Conservation (phyloP, 2,888 invertebrate genomes). For the Lathronympha strigana region DNA sequence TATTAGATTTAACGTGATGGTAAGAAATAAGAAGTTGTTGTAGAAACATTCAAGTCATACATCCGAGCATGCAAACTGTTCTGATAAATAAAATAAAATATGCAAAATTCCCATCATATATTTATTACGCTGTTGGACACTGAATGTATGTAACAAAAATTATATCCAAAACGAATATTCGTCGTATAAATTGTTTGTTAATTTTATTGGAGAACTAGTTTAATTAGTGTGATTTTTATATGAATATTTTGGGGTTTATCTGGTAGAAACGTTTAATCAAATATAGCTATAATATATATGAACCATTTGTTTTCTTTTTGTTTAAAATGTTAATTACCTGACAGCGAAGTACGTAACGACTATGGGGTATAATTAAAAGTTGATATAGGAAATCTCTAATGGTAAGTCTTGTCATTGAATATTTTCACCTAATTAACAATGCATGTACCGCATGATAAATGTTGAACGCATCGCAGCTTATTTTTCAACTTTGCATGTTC, state of each 20-base stretch:
- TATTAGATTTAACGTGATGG: slow-evolving; percentile 80
- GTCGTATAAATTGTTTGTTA: slow-evolving; percentile 79
- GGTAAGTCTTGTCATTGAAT: slow-evolving; percentile 64
- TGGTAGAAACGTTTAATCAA: slow-evolving; percentile 83
- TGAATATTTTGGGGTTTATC: slow-evolving; percentile 84
- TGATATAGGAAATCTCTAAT: slow-evolving; percentile 43
- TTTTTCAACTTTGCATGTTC: slow-evolving; percentile 63
- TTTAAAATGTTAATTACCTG: not conserved
- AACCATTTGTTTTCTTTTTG: slow-evolving; percentile 62
- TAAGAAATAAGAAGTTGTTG: slow-evolving; percentile 67
- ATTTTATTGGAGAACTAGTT: slow-evolving; percentile 80
- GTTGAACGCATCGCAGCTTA: slow-evolving; percentile 60
- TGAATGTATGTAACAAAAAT: slow-evolving; percentile 65
- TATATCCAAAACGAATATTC: slow-evolving; percentile 64
- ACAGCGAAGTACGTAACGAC: not conserved
- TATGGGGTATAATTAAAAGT: slow-evolving; percentile 35
- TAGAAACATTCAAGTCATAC: slow-evolving; percentile 68
- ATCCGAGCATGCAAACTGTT: slow-evolving; percentile 66
- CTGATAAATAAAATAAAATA: slow-evolving; percentile 48
- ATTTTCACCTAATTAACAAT: slow-evolving; percentile 52
- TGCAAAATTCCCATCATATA: slow-evolving; percentile 77
- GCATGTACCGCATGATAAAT: slow-evolving; percentile 69
- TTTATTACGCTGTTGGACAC: slow-evolving; percentile 67
- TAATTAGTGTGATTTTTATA: slow-evolving; percentile 83
- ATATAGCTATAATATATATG: slow-evolving; percentile 68